Evolutionary conservation across 2,113 vertebrate genomes (phyloP).

Genomic region (Cnemophilus loriae): DNA sequence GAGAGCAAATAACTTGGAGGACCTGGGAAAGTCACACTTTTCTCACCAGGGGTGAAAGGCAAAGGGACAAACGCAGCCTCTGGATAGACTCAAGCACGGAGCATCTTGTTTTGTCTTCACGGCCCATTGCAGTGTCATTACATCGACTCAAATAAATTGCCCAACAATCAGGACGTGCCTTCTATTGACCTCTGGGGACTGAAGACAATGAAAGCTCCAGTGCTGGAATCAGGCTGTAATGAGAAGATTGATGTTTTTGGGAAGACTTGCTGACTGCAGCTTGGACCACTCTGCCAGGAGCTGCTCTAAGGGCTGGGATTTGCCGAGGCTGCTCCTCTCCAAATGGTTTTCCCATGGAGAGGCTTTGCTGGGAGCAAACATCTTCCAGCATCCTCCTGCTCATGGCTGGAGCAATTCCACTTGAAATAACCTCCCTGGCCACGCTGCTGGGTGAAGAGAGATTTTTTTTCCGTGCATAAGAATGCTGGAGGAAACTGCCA

Average conservation of each 20-base stretch:
- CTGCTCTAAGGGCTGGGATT: neutral
- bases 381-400: neutral
- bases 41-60: neutral
- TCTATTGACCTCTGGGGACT: neutral
- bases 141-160: neutral
- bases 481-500: neutral
- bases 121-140: neutral
- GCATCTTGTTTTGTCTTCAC: neutral
- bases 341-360: neutral
- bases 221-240: neutral
- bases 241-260: slow-evolving; percentile 1
- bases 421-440: neutral
- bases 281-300: neutral
- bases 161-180: neutral
- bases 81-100: neutral
- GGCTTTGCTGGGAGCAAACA: neutral
- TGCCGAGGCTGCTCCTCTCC: neutral
- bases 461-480: neutral
- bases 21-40: neutral
- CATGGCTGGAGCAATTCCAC: neutral
- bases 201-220: neutral
- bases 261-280: neutral
- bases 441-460: neutral
- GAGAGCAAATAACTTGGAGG: neutral
- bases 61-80: neutral